Evolutionary conservation across 92 coral and sea anemone species (phyloP).

Genomic region (Montipora capitata): DNA sequence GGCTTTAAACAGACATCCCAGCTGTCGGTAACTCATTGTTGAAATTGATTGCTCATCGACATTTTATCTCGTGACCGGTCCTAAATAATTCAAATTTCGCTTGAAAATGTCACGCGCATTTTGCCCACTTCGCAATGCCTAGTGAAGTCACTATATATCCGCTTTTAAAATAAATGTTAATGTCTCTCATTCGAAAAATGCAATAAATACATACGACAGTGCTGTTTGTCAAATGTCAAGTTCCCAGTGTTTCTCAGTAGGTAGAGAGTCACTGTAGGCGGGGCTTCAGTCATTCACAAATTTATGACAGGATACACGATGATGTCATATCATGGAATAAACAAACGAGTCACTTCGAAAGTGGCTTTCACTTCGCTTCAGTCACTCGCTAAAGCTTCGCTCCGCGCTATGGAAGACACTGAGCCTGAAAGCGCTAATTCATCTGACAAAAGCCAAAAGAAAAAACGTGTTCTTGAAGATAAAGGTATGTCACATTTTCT

Average conservation of each 20-base stretch:
- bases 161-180: background rate
- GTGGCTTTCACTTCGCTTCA: constrained; percentile 50
- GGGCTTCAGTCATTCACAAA: constrained; percentile 40
- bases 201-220: background rate
- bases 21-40: constrained; percentile 25
- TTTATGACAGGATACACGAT: background rate
- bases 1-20: constrained; percentile 4
- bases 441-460: constrained; percentile 42
- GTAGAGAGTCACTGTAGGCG: constrained; percentile 42
- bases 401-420: constrained; percentile 20
- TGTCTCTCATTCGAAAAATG: too few relatives aligned
- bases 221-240: constrained; percentile 22
- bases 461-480: constrained; percentile 63
- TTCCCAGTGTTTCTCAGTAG: background rate
- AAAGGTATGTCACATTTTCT: constrained; percentile 43
- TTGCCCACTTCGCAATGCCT: too few relatives aligned
- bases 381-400: constrained; percentile 9
- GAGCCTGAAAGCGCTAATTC: constrained; percentile 25
- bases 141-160: too few relatives aligned
- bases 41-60: constrained; percentile 30
- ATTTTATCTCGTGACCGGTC: background rate
- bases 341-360: constrained; percentile 23
- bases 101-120: constrained; percentile 24
- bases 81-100: constrained; percentile 25
- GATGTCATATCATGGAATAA: constrained; percentile 48